Percentiles rank a stretch among this genome's conserved stretches.
Conservation (phyloP, 2,797 vertebrate species). For the Bradypodion pumilum region DNA sequence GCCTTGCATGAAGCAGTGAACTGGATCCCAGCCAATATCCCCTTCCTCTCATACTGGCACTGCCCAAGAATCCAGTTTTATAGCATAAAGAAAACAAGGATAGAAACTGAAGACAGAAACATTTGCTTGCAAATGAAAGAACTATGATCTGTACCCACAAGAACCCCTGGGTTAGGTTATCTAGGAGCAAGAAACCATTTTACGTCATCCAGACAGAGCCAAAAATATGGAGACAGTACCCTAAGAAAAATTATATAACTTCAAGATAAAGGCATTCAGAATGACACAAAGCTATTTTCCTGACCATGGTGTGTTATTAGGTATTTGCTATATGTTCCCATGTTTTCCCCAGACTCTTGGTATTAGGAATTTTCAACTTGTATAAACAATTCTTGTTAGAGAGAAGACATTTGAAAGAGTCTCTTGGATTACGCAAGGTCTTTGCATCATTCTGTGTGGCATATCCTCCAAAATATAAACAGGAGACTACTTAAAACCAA, state of each 20-base stretch:
- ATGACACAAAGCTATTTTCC: neutral
- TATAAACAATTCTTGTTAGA: conserved; percentile 13
- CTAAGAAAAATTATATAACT: conserved; percentile 10
- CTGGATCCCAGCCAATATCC: conserved; percentile 1
- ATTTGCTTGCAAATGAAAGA: conserved; percentile 14
- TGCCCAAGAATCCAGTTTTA: neutral
- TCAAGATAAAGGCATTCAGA: neutral
- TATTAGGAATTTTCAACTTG: conserved; percentile 34
- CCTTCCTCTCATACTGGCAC: neutral
- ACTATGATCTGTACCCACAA: conserved; percentile 43
- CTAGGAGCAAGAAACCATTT: conserved; percentile 56
- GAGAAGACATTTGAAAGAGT: conserved; percentile 44
- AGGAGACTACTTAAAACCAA: conserved; percentile 36
- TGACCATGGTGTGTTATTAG: conserved; percentile 15
- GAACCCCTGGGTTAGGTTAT: conserved; percentile 38
- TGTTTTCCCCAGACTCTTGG: conserved; percentile 51
- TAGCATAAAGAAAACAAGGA: conserved; percentile 40
- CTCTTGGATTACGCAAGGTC: neutral
- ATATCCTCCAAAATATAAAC: conserved; percentile 28
- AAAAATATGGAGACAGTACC: conserved; percentile 2
- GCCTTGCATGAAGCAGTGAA: neutral
- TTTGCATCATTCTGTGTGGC: neutral
- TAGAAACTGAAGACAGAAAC: neutral
- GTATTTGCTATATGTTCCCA: neutral
- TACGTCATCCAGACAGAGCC: conserved; percentile 18